Conservation (phyloP, 2,113 vertebrate species). For the Columba livia region DNA sequence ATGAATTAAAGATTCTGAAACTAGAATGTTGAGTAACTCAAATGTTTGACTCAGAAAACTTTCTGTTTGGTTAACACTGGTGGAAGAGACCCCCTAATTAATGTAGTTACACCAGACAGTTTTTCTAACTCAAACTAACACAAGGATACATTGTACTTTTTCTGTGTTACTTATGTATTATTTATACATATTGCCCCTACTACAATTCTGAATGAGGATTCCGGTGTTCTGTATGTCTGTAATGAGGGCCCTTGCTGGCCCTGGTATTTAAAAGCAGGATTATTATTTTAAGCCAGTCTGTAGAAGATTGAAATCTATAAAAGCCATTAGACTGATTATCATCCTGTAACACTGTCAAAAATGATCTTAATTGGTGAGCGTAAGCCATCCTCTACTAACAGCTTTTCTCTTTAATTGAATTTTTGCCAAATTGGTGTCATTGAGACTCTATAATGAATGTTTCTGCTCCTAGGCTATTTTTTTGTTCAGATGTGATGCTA, state of each 20-base stretch:
- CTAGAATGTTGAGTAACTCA: not conserved
- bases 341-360: constrained; percentile 32
- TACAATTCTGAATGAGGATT: not conserved
- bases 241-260: not conserved
- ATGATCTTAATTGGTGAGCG: not conserved
- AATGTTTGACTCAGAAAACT: not conserved
- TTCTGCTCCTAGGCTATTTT: not conserved
- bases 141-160: accelerated
- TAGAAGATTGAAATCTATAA: constrained; percentile 41
- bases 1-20: not conserved
- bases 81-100: not conserved
- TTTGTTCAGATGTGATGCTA: not conserved
- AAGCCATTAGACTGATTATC: constrained; percentile 48
- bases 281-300: constrained; percentile 41
- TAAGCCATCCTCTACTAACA: constrained; percentile 31
- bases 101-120: not conserved
- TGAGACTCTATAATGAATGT: not conserved
- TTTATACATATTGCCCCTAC: not conserved
- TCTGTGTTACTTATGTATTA: not conserved
- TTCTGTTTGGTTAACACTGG: not conserved
- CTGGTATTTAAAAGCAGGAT: constrained; percentile 28
- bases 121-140: not conserved
- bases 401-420: constrained; percentile 35
- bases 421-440: constrained; percentile 21
- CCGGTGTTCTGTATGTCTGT: not conserved